Evolutionary conservation across 1,140 invertebrate genomes (phyloP).

Genomic region (Phymorhynchus buccinoides): DNA sequence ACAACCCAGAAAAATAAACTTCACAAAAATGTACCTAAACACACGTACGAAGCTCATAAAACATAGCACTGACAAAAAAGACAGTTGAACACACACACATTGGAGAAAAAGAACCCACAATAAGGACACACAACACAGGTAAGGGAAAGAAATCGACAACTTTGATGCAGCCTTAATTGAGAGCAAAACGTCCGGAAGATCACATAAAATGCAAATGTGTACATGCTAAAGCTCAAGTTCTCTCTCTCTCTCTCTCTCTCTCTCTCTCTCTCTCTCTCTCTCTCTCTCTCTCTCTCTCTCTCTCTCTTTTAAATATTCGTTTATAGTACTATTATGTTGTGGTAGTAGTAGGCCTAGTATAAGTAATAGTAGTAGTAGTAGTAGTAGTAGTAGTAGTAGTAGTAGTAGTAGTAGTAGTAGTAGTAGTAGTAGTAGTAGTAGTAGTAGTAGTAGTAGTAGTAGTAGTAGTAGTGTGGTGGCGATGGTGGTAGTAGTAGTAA

Average conservation of each 20-base stretch:
- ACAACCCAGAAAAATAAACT: background rate
- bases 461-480: too few relatives aligned
- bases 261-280: slow-evolving; percentile 3
- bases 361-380: background rate
- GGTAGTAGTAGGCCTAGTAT: background rate
- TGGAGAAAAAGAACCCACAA: background rate
- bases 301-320: too few relatives aligned
- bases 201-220: background rate
- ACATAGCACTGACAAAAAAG: background rate
- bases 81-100: background rate
- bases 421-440: background rate
- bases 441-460: background rate
- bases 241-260: background rate
- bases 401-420: background rate
- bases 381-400: background rate
- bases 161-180: background rate
- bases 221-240: background rate
- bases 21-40: background rate
- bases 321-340: background rate
- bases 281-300: background rate
- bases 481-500: too few relatives aligned
- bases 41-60: background rate
- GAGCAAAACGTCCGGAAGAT: background rate
- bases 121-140: background rate
- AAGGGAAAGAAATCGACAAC: background rate